These are phyloP conservation scores for Apamea epomidion DNA, from an alignment of 2,888 invertebrate genomes.

Conservation along the genomic window DNA sequence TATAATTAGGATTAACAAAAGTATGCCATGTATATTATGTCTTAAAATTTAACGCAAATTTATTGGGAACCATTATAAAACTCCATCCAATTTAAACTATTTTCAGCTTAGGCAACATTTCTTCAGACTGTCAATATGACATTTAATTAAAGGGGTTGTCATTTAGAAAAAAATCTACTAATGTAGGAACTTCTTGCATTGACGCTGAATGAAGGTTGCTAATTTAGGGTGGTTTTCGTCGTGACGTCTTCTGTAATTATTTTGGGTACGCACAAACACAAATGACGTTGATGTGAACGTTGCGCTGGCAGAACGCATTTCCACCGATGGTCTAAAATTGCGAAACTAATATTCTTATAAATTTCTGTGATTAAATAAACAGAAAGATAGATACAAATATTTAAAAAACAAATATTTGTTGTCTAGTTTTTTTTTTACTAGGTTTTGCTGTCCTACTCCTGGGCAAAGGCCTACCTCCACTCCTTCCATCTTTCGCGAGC, in stretches of 20 bases:
- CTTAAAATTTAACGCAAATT: too few species aligned
- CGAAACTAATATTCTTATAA: background rate
- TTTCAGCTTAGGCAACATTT: background rate
- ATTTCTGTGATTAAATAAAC: background rate
- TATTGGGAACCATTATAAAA: too few species aligned
- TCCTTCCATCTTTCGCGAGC: too few species aligned
- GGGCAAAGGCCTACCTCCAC: too few species aligned
- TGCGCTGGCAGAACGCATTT: too few species aligned
- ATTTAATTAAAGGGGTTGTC: background rate
- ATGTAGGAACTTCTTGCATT: background rate
- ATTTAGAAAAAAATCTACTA: background rate
- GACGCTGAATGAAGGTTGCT: background rate
- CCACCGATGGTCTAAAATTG: background rate
- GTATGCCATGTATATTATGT: too few species aligned
- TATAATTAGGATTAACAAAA: too few species aligned
- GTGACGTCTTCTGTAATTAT: background rate
- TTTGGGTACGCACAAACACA: background rate
- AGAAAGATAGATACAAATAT: too few species aligned
- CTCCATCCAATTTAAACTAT: too few species aligned
- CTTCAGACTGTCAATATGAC: background rate
- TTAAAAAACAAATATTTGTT: too few species aligned
- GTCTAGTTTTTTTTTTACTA: too few species aligned
- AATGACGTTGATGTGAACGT: background rate
- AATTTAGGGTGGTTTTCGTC: background rate
- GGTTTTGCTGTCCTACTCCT: too few species aligned